These are phyloP conservation scores for Fragum sueziense DNA, from an alignment of 2,888 invertebrate genomes.

Conservation along the genomic window DNA sequence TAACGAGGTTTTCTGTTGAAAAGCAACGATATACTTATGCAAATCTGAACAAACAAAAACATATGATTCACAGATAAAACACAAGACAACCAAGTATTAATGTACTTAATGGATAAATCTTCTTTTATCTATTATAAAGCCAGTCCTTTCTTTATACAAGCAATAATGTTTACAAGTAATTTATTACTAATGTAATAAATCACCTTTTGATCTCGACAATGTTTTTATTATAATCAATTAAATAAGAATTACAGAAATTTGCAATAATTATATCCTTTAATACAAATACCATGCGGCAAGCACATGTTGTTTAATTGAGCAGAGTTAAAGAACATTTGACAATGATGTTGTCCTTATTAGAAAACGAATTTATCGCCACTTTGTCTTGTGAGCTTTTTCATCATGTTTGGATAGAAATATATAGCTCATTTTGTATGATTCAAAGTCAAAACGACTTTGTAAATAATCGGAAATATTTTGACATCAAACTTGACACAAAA, in stretches of 20 bases:
- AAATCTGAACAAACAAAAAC: no score
- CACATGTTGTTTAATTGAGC: constrained; percentile 6
- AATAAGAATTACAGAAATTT: constrained; percentile 37
- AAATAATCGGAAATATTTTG: no score
- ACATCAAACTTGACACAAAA: no score
- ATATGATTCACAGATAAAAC: no score
- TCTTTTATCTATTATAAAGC: background rate
- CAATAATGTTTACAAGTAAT: constrained; percentile 2
- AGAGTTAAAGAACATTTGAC: background rate
- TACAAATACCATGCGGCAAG: constrained; percentile 9
- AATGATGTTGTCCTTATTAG: no score
- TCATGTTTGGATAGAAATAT: no score
- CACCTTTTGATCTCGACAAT: constrained; percentile 39
- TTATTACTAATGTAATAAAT: constrained; percentile 24
- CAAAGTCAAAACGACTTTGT: no score
- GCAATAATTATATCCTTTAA: constrained; percentile 7
- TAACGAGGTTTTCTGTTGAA: no score
- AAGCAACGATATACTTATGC: no score
- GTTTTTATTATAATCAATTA: constrained; percentile 48
- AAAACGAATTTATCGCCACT: no score
- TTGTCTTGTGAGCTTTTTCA: no score
- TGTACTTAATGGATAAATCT: background rate
- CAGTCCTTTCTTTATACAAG: constrained; percentile 2
- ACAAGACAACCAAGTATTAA: background rate
- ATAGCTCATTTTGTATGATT: no score